Evolutionary conservation across 1,140 invertebrate species (phyloP).

Genomic region (Heliconius hermathena): DNA sequence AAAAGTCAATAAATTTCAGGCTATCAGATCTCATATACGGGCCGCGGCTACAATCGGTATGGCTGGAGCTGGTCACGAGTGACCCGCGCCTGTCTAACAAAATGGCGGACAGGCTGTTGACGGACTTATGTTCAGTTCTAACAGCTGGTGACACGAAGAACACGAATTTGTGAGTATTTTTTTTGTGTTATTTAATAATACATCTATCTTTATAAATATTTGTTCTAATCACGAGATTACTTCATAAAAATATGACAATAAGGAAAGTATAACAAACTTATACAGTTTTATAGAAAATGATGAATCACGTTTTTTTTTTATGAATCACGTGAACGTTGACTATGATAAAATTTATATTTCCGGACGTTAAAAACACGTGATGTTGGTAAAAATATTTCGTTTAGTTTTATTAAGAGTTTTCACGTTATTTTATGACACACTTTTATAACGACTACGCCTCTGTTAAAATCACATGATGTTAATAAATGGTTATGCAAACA

Average conservation of each 20-base stretch:
- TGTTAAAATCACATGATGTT: slow-evolving; percentile 55
- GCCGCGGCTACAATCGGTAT: slow-evolving; percentile 86
- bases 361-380: slow-evolving; percentile 36
- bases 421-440: slow-evolving; percentile 33
- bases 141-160: slow-evolving; percentile 87
- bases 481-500: not conserved
- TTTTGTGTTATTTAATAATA: not conserved
- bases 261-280: not conserved
- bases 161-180: slow-evolving; percentile 90
- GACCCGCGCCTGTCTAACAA: slow-evolving; percentile 70
- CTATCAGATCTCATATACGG: slow-evolving; percentile 87
- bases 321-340: not conserved
- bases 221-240: too few species aligned
- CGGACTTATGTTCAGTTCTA: slow-evolving; percentile 84
- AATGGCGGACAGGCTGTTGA: slow-evolving; percentile 81
- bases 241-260: not conserved
- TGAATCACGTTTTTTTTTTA: not conserved
- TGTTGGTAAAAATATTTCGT: slow-evolving; percentile 48
- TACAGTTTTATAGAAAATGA: not conserved
- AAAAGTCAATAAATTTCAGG: slow-evolving; percentile 54
- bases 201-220: too few species aligned
- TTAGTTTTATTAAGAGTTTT: slow-evolving; percentile 33
- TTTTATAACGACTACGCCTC: slow-evolving; percentile 43
- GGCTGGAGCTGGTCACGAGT: slow-evolving; percentile 84
- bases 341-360: not conserved